Base-by-base conservation (phyloP, 2,888 invertebrate genomes). In the Cryptosula pallasiana region DNA sequence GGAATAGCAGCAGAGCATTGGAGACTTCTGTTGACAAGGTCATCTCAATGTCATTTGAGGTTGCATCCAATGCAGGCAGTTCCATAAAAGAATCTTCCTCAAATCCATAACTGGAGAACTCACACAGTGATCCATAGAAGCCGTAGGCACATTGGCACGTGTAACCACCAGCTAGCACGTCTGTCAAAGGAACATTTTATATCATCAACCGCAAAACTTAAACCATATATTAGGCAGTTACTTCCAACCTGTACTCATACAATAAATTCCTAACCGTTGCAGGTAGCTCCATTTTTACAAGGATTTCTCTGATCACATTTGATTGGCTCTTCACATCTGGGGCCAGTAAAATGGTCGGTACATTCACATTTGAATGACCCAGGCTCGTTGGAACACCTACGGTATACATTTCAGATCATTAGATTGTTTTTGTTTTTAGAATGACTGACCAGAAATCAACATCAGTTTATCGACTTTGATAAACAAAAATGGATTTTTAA, bases 21-120 rank as follows among this genome's bases (percentile, higher is more conserved):
- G 90, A 89, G 83, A 93, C 93, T 0, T 92, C 91, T 0, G 95
- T 96, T 0, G 95, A 80, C 84, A 95, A 94, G 72, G 93, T 90
- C 72, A 96, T 90, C 0, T 92, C 91, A 75, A 96, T 92, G 80
- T 94, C 94, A 82, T 95, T 95, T 69, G 91, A 92, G 0, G 92
- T 90, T 25, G 75, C 72, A 82, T 94, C 93, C 76, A 96, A 85
- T 0, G 93, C 87, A 1, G 92, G 90, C 84, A 95, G 95, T 34
- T 91, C 89, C 92, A 95, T 92, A 83, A 89, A 96, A 0, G 95
- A 95, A 0, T 94, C 87, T 79, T 93, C 92, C 72, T 89, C 89
- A 85, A 97, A 97, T 25, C 95, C 94, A 82, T 89, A 93, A 0
- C 94, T 94, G 0, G 93, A 91, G 77, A 91, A 90, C 83, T 96